Evolutionary conservation across 1,140 invertebrate genomes (phyloP).

Genomic region (Plodia interpunctella): DNA sequence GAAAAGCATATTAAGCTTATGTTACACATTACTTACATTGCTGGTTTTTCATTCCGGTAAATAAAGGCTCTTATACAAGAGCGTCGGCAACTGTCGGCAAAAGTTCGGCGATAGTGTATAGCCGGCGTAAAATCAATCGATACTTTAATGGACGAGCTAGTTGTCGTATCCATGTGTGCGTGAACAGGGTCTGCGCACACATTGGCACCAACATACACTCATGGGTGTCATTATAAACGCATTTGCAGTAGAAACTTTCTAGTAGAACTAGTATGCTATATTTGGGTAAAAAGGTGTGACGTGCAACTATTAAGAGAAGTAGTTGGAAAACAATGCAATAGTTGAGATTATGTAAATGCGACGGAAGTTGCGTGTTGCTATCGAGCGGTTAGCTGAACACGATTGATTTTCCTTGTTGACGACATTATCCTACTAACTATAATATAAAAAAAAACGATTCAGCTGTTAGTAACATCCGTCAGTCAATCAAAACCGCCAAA

Average conservation of each 20-base stretch:
- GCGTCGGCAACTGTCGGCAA: no score
- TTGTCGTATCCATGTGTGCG: constrained; percentile 19
- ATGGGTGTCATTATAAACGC: constrained; percentile 7
- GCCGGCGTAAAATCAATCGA: constrained; percentile 10
- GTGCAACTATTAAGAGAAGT: background rate
- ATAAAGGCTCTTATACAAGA: no score
- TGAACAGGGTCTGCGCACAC: constrained; percentile 34
- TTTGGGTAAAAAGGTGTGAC: constrained; percentile 16
- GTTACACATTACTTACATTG: no score
- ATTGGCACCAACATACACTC: constrained; percentile 10
- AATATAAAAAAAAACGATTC: no score
- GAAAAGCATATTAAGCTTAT: no score
- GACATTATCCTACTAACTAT: no score
- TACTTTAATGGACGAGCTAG: constrained; percentile 5
- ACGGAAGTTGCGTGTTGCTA: background rate
- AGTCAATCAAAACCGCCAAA: no score
- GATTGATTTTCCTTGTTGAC: background rate
- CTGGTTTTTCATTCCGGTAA: no score
- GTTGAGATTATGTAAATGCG: background rate
- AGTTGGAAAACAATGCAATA: background rate
- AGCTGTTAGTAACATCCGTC: no score
- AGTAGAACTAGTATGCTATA: constrained; percentile 16
- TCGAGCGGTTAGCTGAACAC: background rate
- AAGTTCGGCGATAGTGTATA: background rate
- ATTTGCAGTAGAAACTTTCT: constrained; percentile 17